phyloP scores from a whole-genome alignment of 2,888 invertebrate species.

The Dicranocentrus wangi region DNA sequence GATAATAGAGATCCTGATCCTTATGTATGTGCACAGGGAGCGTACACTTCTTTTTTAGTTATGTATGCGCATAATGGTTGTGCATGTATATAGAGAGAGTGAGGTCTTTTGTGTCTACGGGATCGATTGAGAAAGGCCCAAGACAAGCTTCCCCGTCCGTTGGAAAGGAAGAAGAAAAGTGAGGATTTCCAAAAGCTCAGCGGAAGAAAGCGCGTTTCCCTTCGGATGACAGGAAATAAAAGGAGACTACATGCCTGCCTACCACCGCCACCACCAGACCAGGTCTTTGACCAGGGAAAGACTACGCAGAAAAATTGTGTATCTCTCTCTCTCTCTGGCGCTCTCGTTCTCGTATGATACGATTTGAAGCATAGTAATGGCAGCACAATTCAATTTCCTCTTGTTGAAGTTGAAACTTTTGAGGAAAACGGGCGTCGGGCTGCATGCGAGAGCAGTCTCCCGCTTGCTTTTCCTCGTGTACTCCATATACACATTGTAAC shows the following conservation, averaged over 20 bases:
- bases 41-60: no score
- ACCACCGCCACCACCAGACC: not conserved
- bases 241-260: not conserved
- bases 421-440: not conserved
- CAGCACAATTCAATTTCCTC: constrained; percentile 52
- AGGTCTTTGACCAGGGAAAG: constrained; percentile 51
- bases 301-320: not conserved
- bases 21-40: not conserved
- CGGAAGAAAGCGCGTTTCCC: constrained; percentile 30
- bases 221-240: constrained; percentile 23
- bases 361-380: constrained; percentile 1
- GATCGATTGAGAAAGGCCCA: constrained; percentile 21
- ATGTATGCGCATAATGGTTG: no score
- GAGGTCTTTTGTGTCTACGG: constrained; percentile 1
- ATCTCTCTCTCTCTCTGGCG: not conserved
- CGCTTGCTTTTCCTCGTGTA: no score
- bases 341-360: constrained; percentile 3
- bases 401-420: constrained; percentile 11
- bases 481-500: no score
- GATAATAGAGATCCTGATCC: constrained; percentile 26
- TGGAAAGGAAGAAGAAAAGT: not conserved
- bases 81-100: not conserved
- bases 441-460: not conserved
- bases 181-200: constrained; percentile 15
- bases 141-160: not conserved